Percentiles rank a stretch among this genome's conserved stretches.
Conservation (phyloP, 2,888 invertebrate species). For the Metopia argyrocephala region DNA sequence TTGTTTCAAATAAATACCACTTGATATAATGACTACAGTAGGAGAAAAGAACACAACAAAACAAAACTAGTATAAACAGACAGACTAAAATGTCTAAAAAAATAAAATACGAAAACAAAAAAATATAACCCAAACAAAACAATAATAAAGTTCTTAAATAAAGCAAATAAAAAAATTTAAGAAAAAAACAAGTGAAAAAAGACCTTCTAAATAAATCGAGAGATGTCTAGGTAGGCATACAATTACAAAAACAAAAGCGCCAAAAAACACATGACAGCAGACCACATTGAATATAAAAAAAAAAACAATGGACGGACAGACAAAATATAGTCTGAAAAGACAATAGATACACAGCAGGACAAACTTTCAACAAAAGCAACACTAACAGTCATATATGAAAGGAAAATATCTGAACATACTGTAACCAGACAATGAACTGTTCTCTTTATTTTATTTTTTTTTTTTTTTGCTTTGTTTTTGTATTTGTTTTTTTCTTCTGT, state of each 20-base stretch:
- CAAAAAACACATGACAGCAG: neutral
- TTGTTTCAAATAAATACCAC: no score
- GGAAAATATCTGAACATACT: conserved; percentile 41
- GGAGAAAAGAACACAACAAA: no score
- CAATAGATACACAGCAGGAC: neutral
- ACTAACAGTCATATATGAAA: neutral
- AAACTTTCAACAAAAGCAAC: neutral
- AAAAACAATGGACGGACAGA: neutral
- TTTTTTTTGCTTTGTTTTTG: neutral
- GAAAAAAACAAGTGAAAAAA: no score
- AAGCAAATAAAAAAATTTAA: no score
- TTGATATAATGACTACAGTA: no score
- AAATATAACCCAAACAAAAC: conserved; percentile 46
- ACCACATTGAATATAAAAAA: neutral
- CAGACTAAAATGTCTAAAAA: no score
- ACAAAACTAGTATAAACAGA: no score
- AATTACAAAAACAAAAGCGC: neutral
- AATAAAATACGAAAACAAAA: no score
- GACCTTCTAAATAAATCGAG: no score
- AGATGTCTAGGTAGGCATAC: conserved; percentile 46
- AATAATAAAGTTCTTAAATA: conserved; percentile 44
- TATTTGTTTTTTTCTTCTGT: neutral
- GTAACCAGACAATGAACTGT: conserved; percentile 38
- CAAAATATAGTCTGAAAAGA: neutral
- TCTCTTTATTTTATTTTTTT: neutral